Percentiles rank a stretch among this genome's conserved stretches.
Evolutionary conservation across 1,140 invertebrate genomes (phyloP).

Genomic region (Drosophila nebulosa): DNA sequence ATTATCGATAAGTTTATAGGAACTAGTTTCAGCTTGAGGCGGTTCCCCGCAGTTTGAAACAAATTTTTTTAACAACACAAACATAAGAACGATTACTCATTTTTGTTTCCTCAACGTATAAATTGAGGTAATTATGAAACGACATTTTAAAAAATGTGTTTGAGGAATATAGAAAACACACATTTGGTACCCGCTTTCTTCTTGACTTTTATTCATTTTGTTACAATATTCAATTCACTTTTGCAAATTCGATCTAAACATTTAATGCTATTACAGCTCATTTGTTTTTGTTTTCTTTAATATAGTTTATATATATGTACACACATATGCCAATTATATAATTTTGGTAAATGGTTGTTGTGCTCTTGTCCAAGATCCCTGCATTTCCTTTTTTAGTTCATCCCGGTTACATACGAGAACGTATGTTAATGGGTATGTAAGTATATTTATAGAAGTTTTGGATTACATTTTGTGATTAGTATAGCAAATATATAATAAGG

Average conservation of each 20-base stretch:
- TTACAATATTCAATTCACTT: constrained; percentile 1
- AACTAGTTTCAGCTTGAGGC: neutral
- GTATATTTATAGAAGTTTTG: neutral
- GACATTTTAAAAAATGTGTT: no score
- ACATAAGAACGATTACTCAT: no score
- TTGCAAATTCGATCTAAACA: neutral
- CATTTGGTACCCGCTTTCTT: neutral
- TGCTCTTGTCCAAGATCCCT: neutral
- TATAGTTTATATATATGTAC: neutral
- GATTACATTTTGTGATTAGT: neutral
- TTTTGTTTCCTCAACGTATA: no score
- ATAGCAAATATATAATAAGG: neutral
- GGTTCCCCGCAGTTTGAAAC: neutral
- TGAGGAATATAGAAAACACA: neutral
- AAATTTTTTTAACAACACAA: no score
- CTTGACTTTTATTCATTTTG: neutral
- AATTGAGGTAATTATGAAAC: no score
- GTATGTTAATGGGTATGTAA: no score
- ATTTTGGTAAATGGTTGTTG: neutral
- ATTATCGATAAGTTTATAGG: neutral
- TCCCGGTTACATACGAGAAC: neutral
- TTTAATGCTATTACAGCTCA: neutral
- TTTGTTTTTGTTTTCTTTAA: neutral
- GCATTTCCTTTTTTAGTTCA: neutral
- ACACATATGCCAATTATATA: neutral